A percentile compares a stretch with the other conserved stretches of the same genome.
Evolutionary conservation across 2,888 invertebrate genomes (phyloP).

Genomic region (Gordius sp.): DNA sequence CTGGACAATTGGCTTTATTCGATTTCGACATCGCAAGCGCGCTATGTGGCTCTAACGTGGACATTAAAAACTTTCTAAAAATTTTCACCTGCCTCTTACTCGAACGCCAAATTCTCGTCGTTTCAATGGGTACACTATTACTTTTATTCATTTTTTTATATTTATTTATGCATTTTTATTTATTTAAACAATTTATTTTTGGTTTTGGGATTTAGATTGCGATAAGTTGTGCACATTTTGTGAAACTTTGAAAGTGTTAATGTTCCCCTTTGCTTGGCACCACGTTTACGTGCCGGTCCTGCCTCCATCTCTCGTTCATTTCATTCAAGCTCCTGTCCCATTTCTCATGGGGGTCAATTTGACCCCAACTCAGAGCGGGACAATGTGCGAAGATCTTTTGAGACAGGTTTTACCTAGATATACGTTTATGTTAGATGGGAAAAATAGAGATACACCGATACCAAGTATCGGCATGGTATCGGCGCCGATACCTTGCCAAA

Average conservation of each 20-base stretch:
- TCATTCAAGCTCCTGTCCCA: conserved; percentile 92
- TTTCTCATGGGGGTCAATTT: conserved; percentile 74
- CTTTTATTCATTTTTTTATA: conserved; percentile 2
- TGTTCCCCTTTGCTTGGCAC: conserved; percentile 88
- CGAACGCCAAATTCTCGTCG: background rate
- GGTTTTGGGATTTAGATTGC: too few species aligned
- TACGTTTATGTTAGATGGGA: too few species aligned
- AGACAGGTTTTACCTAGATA: too few species aligned
- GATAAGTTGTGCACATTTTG: conserved; percentile 36
- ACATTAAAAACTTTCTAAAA: background rate
- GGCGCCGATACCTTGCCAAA: too few species aligned
- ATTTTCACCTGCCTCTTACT: background rate
- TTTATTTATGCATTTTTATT: background rate
- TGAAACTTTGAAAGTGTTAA: conserved; percentile 59
- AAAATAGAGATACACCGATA: too few species aligned
- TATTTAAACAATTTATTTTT: conserved; percentile 2
- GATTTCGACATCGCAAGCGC: background rate
- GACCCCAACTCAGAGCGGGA: too few species aligned
- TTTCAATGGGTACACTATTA: background rate
- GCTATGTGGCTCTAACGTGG: background rate
- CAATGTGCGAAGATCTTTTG: too few species aligned
- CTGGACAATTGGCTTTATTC: background rate
- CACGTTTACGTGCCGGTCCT: conserved; percentile 95
- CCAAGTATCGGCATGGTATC: too few species aligned
- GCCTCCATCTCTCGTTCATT: conserved; percentile 52